Conservation (phyloP, 2,888 invertebrate species). For the Anticlea derivata region DNA sequence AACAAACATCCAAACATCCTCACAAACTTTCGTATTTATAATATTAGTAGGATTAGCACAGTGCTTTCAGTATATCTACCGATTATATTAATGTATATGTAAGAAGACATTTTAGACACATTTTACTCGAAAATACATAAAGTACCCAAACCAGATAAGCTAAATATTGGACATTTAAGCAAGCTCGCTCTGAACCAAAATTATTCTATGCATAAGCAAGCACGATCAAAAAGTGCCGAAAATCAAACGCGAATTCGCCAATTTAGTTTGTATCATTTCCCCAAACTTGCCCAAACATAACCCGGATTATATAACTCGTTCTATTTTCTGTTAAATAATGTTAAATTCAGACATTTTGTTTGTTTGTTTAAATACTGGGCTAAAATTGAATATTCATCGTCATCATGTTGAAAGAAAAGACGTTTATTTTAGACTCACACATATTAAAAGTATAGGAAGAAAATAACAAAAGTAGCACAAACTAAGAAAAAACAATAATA, state of each 20-base stretch:
- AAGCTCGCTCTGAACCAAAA: slow-evolving; percentile 18
- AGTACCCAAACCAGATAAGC: slow-evolving; percentile 15
- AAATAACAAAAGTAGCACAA: too few species aligned
- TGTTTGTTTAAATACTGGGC: slow-evolving; percentile 1
- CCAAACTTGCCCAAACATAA: slow-evolving; percentile 17
- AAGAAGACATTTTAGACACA: slow-evolving; percentile 2
- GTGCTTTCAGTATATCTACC: too few species aligned
- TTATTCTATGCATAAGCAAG: slow-evolving; percentile 29
- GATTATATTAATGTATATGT: too few species aligned
- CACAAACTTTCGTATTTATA: too few species aligned
- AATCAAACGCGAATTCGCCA: slow-evolving; percentile 15
- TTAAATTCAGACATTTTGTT: neutral
- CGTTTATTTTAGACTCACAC: too few species aligned
- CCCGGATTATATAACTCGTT: neutral
- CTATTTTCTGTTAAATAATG: neutral
- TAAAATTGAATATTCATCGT: too few species aligned
- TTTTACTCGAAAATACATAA: slow-evolving; percentile 15
- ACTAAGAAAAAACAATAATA: too few species aligned
- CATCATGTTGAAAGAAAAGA: too few species aligned
- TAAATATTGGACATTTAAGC: slow-evolving; percentile 17
- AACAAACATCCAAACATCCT: too few species aligned
- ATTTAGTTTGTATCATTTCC: slow-evolving; percentile 15
- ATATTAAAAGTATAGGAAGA: too few species aligned
- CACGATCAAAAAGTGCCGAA: slow-evolving; percentile 22
- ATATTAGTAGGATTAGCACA: too few species aligned